Conservation (phyloP, 2,113 vertebrate genomes). For the Lophius piscatorius region DNA sequence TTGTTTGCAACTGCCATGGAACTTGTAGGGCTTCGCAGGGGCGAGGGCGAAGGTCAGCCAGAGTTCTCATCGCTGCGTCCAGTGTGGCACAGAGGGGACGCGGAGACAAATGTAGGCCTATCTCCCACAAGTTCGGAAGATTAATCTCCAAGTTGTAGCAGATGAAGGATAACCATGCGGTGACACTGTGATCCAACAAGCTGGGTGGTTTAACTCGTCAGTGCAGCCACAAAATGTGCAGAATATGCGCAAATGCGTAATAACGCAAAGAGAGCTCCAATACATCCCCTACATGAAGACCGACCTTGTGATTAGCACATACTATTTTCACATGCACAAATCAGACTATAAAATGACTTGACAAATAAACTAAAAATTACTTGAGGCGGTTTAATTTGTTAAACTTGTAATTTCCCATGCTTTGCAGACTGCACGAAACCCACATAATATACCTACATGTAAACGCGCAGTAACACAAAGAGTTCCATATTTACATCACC, state of each 20-base stretch:
- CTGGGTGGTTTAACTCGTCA: neutral
- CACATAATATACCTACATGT: no score
- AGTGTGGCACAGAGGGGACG: conserved; percentile 56
- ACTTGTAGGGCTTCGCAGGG: conserved; percentile 76
- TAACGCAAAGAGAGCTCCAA: no score
- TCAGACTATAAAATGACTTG: no score
- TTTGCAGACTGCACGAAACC: no score
- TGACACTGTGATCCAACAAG: conserved; percentile 27
- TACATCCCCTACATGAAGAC: neutral
- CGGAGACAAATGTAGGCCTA: conserved; percentile 51
- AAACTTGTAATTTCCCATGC: no score
- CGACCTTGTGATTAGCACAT: neutral
- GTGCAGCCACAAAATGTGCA: conserved; percentile 1
- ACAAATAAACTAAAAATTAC: no score
- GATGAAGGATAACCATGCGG: conserved; percentile 19
- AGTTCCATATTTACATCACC: no score
- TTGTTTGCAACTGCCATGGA: conserved; percentile 73
- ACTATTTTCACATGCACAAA: fast-evolving
- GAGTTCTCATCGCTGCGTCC: conserved; percentile 77
- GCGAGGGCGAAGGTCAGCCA: conserved; percentile 81
- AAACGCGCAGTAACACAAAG: no score
- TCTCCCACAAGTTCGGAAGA: conserved; percentile 34
- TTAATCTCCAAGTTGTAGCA: conserved; percentile 27
- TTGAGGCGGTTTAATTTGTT: no score
- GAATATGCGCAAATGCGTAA: conserved; percentile 14